Conservation (phyloP, 2,113 vertebrate genomes). For the Phocoena phocoena region DNA sequence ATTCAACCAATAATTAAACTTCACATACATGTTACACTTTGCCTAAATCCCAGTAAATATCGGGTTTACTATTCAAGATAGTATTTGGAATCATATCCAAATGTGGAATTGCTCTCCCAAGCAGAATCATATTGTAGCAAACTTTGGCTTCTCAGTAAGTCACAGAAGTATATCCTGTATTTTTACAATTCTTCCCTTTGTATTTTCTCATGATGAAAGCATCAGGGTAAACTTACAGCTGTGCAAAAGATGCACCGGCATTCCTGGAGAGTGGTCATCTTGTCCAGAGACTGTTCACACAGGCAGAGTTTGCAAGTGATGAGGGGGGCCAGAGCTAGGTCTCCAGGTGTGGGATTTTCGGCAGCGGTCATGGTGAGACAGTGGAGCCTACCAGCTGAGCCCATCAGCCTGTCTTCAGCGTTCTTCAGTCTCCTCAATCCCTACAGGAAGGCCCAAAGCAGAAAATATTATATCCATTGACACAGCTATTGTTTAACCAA, state of each 20-base stretch:
- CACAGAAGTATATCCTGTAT: not conserved
- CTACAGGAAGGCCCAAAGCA: slow-evolving; percentile 49
- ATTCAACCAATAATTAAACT: slow-evolving; percentile 23
- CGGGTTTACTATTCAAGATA: not conserved
- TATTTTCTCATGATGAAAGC: not conserved
- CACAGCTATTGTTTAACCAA: not conserved
- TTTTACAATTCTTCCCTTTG: not conserved
- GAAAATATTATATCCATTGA: not conserved
- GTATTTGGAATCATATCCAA: not conserved
- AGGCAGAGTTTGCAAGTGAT: slow-evolving; percentile 95
- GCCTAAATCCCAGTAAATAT: not conserved
- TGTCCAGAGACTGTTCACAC: slow-evolving; percentile 88
- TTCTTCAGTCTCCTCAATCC: slow-evolving; percentile 36
- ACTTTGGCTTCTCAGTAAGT: not conserved
- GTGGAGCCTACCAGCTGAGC: slow-evolving; percentile 68
- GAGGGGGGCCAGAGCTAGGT: slow-evolving; percentile 76
- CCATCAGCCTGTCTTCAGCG: slow-evolving; percentile 65
- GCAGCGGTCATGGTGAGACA: slow-evolving; percentile 83
- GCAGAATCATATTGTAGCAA: not conserved
- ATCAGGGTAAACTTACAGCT: slow-evolving; percentile 83
- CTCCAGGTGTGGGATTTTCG: slow-evolving; percentile 77
- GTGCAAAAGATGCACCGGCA: slow-evolving; percentile 94
- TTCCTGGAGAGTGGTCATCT: slow-evolving; percentile 89
- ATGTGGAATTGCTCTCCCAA: not conserved
- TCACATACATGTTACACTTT: not conserved